A percentile compares a stretch with the other conserved stretches of the same genome.
phyloP scores from a whole-genome alignment of 2,888 invertebrate species.

The Apodemia hepburni region DNA sequence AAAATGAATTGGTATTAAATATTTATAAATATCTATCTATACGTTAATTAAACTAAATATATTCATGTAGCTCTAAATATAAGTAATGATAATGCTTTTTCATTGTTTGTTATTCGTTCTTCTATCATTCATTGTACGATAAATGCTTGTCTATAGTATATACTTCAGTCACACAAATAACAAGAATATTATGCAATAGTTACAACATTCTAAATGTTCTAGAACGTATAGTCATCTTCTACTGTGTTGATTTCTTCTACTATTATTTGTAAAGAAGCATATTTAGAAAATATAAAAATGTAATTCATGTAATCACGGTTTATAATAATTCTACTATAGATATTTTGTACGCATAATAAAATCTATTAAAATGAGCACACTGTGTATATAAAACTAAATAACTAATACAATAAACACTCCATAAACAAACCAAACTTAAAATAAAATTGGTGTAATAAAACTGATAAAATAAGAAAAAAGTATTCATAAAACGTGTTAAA shows the following conservation, averaged over 20 bases:
- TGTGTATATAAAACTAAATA: slow-evolving; percentile 59
- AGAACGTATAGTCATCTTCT: slow-evolving; percentile 46
- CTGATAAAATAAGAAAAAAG: slow-evolving; percentile 56
- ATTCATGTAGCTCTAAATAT: slow-evolving; percentile 11
- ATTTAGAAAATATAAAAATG: slow-evolving; percentile 58
- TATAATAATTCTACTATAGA: slow-evolving; percentile 56
- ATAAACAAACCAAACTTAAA: slow-evolving; percentile 54
- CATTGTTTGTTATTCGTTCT: not conserved
- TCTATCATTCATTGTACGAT: slow-evolving; percentile 11
- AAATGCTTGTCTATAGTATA: slow-evolving; percentile 21
- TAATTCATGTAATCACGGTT: slow-evolving; percentile 56
- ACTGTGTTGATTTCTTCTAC: slow-evolving; percentile 62
- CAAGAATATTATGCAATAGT: slow-evolving; percentile 27
- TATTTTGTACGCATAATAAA: slow-evolving; percentile 47
- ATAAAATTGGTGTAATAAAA: slow-evolving; percentile 55
- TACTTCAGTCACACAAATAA: slow-evolving; percentile 20
- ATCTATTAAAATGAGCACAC: slow-evolving; percentile 71
- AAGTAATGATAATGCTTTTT: slow-evolving; percentile 1
- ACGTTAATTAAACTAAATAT: slow-evolving; percentile 16
- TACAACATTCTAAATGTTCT: slow-evolving; percentile 31
- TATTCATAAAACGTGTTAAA: slow-evolving; percentile 76
- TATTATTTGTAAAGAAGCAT: slow-evolving; percentile 68
- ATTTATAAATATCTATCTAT: slow-evolving; percentile 16
- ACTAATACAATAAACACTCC: slow-evolving; percentile 64
- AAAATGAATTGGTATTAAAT: slow-evolving; percentile 10